A percentile compares a stretch with the other conserved stretches of the same genome.
phyloP scores from a whole-genome alignment of 2,113 vertebrate species.

The Hippocampus mohnikei region DNA sequence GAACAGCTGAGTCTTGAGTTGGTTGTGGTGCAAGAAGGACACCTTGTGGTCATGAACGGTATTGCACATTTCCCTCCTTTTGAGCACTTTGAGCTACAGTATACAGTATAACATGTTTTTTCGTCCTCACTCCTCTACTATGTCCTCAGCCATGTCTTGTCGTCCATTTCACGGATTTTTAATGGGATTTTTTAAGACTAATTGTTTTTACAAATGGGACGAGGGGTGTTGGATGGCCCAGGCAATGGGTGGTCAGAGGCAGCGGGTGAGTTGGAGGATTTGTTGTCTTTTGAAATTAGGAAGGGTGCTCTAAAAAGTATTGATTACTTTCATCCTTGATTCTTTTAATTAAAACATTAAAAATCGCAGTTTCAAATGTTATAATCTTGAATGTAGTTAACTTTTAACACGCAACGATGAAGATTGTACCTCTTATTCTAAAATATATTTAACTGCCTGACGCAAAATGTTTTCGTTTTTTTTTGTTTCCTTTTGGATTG shows the following conservation, averaged over 20 bases:
- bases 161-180: neutral
- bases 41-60: slow-evolving; percentile 48
- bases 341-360: neutral
- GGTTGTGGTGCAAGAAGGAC: slow-evolving; percentile 54
- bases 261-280: neutral
- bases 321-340: neutral
- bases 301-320: neutral
- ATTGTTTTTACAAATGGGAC: neutral
- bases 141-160: neutral
- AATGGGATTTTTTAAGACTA: neutral
- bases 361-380: neutral
- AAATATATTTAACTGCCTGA: neutral
- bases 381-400: neutral
- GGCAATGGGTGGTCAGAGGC: neutral
- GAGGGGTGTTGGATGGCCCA: neutral
- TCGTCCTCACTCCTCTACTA: neutral
- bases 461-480: neutral
- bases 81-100: no score
- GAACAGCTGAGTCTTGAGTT: neutral
- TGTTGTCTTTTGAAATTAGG: neutral
- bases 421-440: neutral
- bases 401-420: neutral
- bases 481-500: neutral
- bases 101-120: neutral
- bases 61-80: neutral